phyloP scores from a whole-genome alignment of 2,113 vertebrate species.

The Osmerus eperlanus region DNA sequence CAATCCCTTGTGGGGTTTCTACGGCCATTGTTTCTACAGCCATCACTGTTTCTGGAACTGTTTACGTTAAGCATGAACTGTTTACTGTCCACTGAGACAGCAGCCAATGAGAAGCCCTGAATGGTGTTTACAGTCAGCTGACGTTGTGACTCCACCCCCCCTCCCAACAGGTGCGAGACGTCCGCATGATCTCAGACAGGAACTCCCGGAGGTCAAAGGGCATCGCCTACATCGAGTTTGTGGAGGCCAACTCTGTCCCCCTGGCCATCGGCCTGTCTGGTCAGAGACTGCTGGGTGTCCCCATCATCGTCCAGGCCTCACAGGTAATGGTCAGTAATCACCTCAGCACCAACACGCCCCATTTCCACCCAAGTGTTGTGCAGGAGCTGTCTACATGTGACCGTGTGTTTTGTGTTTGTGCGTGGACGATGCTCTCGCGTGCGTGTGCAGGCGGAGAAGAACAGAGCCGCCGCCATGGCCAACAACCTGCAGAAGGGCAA shows the following conservation, averaged over 20 bases:
- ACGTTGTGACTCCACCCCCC: slow-evolving; percentile 27
- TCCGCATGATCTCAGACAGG: slow-evolving; percentile 96
- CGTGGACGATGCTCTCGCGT: background rate
- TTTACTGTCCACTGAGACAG: background rate
- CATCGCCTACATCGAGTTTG: slow-evolving; percentile 96
- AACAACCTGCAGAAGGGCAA: slow-evolving; percentile 90
- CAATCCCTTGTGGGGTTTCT: too few relatives aligned
- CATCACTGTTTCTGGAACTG: too few relatives aligned
- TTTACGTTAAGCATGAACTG: too few relatives aligned
- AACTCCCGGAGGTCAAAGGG: slow-evolving; percentile 96
- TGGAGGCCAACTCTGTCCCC: slow-evolving; percentile 93
- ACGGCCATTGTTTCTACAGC: too few relatives aligned
- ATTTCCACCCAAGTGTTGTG: background rate
- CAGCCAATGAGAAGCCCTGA: background rate
- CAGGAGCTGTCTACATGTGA: background rate
- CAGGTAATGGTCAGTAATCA: slow-evolving; percentile 74
- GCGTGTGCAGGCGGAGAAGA: slow-evolving; percentile 87
- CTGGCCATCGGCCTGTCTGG: slow-evolving; percentile 94
- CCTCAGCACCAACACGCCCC: too few relatives aligned
- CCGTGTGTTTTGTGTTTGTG: slow-evolving; percentile 2
- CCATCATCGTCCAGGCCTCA: slow-evolving; percentile 96
- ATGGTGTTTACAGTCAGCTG: background rate
- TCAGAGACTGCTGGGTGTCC: slow-evolving; percentile 92
- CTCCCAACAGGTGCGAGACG: slow-evolving; percentile 88
- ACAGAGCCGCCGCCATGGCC: slow-evolving; percentile 92